Evolutionary conservation across 2,888 invertebrate species (phyloP).

Genomic region (Oxytorus armatus): DNA sequence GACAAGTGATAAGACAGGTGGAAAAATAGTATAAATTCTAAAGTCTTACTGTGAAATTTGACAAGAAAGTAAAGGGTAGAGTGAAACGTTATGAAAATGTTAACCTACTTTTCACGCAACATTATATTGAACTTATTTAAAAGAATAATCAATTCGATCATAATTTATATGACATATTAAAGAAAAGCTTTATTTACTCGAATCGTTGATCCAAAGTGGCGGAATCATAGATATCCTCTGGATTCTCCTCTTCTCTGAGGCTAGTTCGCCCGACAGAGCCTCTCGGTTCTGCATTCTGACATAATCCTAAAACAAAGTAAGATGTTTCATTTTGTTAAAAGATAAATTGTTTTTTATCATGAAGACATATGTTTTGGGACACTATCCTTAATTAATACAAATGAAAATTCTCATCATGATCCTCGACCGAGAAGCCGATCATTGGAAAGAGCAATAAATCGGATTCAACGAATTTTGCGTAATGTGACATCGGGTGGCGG

Average conservation of each 20-base stretch:
- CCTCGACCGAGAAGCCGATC: not conserved
- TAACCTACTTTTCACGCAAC: not conserved
- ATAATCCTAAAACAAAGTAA: slow-evolving; percentile 71
- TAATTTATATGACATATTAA: not conserved
- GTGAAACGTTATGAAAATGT: not conserved
- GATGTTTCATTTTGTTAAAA: no score
- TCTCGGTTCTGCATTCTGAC: slow-evolving; percentile 76
- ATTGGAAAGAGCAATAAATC: not conserved
- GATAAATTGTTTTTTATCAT: no score
- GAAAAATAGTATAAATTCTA: slow-evolving; percentile 24
- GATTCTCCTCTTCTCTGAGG: slow-evolving; percentile 63
- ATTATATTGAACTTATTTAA: not conserved
- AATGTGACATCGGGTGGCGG: no score
- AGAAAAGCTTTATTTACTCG: slow-evolving; percentile 66
- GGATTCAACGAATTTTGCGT: not conserved
- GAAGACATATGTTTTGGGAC: no score
- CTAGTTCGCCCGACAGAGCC: slow-evolving; percentile 57
- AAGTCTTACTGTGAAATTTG: not conserved
- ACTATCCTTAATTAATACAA: no score
- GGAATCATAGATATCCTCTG: slow-evolving; percentile 69
- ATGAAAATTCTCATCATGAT: not conserved
- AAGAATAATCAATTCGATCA: not conserved
- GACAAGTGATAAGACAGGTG: slow-evolving; percentile 14
- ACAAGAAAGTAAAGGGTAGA: slow-evolving; percentile 9
- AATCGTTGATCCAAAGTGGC: slow-evolving; percentile 68